These are phyloP conservation scores for Glareola pratincola DNA, from an alignment of 2,113 vertebrate genomes.

Conservation along the genomic window DNA sequence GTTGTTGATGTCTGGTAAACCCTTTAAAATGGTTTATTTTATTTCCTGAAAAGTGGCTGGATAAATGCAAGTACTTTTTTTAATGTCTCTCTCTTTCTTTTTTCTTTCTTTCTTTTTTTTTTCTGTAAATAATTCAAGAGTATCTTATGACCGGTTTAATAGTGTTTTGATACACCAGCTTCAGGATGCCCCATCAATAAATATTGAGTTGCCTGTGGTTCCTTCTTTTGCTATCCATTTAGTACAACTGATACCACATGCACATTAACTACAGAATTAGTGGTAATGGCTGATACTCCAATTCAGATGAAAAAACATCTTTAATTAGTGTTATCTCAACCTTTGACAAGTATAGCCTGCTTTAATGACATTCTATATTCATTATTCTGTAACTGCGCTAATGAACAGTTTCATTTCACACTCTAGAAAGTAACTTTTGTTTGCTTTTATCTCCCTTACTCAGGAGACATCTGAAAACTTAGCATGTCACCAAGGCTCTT, in stretches of 20 bases:
- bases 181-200: neutral
- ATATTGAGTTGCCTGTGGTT: neutral
- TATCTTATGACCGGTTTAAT: neutral
- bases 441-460: neutral
- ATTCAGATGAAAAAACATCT: neutral
- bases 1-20: neutral
- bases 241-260: neutral
- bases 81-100: neutral
- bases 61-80: rapidly evolving
- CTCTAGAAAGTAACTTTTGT: neutral
- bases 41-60: neutral
- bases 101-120: neutral
- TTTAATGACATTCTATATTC: neutral
- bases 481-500: neutral
- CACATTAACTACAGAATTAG: neutral
- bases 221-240: neutral
- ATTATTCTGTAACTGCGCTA: neutral
- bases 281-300: neutral
- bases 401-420: neutral
- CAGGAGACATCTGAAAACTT: neutral
- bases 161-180: neutral
- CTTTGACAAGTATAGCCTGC: neutral
- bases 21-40: neutral
- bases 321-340: neutral
- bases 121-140: neutral